Percentiles rank a stretch among this genome's conserved stretches.
phyloP scores from a whole-genome alignment of 2,888 invertebrate species.

The Ptychoptera albimana region DNA sequence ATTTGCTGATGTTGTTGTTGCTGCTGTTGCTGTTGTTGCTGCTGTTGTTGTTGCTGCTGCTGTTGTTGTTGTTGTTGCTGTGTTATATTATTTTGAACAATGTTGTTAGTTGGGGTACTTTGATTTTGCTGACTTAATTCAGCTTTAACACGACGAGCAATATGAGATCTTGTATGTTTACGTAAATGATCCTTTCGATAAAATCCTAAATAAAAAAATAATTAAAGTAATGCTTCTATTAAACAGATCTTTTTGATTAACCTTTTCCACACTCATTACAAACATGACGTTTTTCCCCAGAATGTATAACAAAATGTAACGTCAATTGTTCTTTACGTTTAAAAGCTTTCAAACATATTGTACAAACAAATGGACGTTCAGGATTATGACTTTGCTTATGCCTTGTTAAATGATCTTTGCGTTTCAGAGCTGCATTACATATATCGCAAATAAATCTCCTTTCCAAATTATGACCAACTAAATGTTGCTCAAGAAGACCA shows the following conservation, averaged over 20 bases:
- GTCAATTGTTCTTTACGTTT: constrained; percentile 80
- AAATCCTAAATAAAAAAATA: constrained; percentile 38
- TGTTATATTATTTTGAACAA: constrained; percentile 13
- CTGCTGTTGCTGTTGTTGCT: constrained; percentile 18
- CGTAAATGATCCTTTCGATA: constrained; percentile 75
- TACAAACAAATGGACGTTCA: constrained; percentile 72
- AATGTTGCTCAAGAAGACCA: constrained; percentile 64
- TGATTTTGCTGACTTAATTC: constrained; percentile 32
- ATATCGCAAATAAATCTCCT: constrained; percentile 75
- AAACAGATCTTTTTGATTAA: constrained; percentile 11
- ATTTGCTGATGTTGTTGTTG: constrained; percentile 32
- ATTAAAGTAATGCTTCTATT: neutral
- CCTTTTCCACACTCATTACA: constrained; percentile 77
- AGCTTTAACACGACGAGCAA: constrained; percentile 67
- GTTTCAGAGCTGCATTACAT: constrained; percentile 72
- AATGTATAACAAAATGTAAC: constrained; percentile 77
- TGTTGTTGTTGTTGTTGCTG: constrained; percentile 20
- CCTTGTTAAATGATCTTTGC: constrained; percentile 73
- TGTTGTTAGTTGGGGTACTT: constrained; percentile 19
- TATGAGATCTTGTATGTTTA: constrained; percentile 71
- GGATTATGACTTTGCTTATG: constrained; percentile 83
- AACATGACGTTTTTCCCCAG: constrained; percentile 71
- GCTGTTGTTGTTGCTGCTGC: constrained; percentile 12
- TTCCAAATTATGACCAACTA: constrained; percentile 72
- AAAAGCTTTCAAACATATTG: constrained; percentile 73